Conservation (phyloP, 1,140 invertebrate genomes). For the Lanistes nyassanus region DNA sequence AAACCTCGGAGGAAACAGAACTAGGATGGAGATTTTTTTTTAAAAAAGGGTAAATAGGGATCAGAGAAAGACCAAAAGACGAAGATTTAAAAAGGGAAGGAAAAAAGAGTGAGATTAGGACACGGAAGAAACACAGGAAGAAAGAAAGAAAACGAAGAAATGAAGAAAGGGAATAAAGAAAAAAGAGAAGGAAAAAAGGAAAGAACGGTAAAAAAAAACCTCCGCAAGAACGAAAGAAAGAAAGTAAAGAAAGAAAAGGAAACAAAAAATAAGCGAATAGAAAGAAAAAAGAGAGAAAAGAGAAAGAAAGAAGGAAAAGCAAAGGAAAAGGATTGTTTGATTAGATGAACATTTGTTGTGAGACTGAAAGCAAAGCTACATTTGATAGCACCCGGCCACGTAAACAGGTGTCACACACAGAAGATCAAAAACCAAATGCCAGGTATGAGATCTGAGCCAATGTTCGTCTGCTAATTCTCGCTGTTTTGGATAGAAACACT, state of each 20-base stretch:
- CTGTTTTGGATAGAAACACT: too few relatives aligned
- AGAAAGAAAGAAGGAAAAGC: constrained; percentile 6
- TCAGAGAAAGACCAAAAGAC: neutral
- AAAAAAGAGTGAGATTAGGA: constrained; percentile 9
- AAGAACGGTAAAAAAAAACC: constrained; percentile 16
- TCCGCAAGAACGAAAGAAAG: constrained; percentile 1
- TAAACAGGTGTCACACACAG: neutral
- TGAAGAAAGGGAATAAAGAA: neutral
- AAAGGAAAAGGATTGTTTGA: neutral
- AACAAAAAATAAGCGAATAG: constrained; percentile 12
- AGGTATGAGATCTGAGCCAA: neutral
- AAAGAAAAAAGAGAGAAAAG: constrained; percentile 1
- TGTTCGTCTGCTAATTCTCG: neutral
- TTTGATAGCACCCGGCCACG: neutral
- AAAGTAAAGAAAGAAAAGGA: constrained; percentile 13
- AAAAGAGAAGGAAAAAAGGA: neutral
- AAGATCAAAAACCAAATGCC: neutral
- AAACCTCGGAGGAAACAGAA: neutral
- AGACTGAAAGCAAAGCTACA: neutral
- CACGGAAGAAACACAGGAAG: neutral
- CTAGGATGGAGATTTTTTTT: too few relatives aligned
- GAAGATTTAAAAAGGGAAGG: neutral
- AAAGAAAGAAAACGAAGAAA: constrained; percentile 1
- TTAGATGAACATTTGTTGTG: neutral
- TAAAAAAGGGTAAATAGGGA: too few relatives aligned